A percentile compares a stretch with the other conserved stretches of the same genome.
Conservation (phyloP, 2,888 invertebrate genomes). For the Ormyrus rosae region DNA sequence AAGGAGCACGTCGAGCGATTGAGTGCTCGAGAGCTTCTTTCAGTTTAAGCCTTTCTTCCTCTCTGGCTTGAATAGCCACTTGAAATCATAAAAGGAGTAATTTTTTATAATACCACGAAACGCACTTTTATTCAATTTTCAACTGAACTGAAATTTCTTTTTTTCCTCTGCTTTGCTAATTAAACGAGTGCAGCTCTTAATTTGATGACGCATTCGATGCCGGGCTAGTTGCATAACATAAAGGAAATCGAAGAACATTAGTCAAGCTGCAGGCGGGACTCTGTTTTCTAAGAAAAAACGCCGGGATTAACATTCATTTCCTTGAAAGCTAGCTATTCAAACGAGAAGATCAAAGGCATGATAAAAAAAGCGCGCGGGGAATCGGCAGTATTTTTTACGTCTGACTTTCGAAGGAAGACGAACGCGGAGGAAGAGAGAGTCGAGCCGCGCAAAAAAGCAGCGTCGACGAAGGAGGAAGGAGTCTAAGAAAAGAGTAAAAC, state of each 20-base stretch:
- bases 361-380: conserved; percentile 22
- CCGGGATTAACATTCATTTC: conserved; percentile 52
- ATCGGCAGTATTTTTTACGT: conserved; percentile 49
- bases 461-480: too few species aligned
- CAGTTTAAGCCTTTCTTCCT: neutral
- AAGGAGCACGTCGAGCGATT: neutral
- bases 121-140: too few species aligned
- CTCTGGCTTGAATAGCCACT: too few species aligned
- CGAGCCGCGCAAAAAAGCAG: neutral
- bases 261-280: conserved; percentile 21
- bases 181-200: conserved; percentile 18
- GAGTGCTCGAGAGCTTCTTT: neutral
- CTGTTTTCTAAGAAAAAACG: conserved; percentile 20
- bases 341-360: conserved; percentile 47
- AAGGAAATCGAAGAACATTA: conserved; percentile 28
- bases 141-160: too few species aligned
- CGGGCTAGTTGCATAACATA: neutral
- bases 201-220: conserved; percentile 4
- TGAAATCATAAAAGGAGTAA: neutral
- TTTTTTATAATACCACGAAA: neutral
- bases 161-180: neutral
- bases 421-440: conserved; percentile 2
- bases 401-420: conserved; percentile 17
- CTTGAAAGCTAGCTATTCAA: conserved; percentile 53
- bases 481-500: conserved; percentile 1